These are phyloP conservation scores for Scaptomyza parva DNA, from an alignment of 2,888 invertebrate species.

Conservation along the genomic window DNA sequence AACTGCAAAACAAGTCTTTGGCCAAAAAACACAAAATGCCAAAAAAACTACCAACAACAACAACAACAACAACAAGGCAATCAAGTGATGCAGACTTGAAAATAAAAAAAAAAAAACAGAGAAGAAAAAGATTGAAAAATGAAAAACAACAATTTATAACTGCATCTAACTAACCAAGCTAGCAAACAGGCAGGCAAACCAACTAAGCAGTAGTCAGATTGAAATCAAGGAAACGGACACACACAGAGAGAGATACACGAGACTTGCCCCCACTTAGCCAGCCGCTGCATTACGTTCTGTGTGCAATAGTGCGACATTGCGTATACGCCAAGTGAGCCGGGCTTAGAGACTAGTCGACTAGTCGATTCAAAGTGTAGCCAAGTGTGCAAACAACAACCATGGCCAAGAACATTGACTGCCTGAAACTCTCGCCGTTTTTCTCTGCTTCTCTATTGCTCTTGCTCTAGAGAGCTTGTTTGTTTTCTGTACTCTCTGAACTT, in stretches of 20 bases:
- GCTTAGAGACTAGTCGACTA: constrained; percentile 5
- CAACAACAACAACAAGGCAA: constrained; percentile 53
- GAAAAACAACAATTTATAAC: constrained; percentile 21
- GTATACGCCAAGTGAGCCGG: constrained; percentile 69
- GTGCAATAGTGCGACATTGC: constrained; percentile 64
- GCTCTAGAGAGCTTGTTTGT: neutral
- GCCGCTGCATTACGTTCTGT: constrained; percentile 61
- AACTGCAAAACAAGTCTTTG: constrained; percentile 64
- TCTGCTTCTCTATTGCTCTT: neutral
- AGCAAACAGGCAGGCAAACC: constrained; percentile 31
- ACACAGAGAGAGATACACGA: constrained; percentile 26
- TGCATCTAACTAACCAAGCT: constrained; percentile 29
- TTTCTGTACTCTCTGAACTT: constrained; percentile 69
- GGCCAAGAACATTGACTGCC: constrained; percentile 72
- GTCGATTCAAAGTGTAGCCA: constrained; percentile 55
- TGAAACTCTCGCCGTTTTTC: neutral
- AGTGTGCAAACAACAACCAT: constrained; percentile 75
- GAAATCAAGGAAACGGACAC: constrained; percentile 72
- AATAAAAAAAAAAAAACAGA: constrained; percentile 17
- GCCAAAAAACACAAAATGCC: constrained; percentile 47
- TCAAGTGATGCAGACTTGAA: constrained; percentile 59
- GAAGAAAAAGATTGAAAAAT: constrained; percentile 5
- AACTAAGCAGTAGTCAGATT: constrained; percentile 52
- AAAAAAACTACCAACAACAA: constrained; percentile 25
- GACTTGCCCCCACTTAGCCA: constrained; percentile 45